Percentiles rank a stretch among this genome's conserved stretches.
Conservation (phyloP, 2,888 invertebrate species). For the Synergus umbraculus region DNA sequence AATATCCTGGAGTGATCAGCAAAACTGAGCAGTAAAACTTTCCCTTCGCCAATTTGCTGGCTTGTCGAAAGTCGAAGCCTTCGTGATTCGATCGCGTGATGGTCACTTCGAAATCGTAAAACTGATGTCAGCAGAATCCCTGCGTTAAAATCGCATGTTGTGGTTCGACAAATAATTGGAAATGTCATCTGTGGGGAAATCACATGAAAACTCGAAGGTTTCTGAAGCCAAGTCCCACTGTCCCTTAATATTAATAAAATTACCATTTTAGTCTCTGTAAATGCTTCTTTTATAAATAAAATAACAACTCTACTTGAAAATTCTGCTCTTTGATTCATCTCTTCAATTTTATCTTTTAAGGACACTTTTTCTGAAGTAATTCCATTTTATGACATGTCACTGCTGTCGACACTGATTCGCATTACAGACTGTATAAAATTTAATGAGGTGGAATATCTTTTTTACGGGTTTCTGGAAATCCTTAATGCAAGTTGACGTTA, state of each 20-base stretch:
- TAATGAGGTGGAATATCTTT: neutral
- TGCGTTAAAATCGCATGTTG: neutral
- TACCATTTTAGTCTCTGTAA: neutral
- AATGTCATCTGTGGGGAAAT: conserved; percentile 2
- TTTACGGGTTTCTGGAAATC: neutral
- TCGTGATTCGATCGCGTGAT: neutral
- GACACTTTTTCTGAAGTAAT: neutral
- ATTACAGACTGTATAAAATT: conserved; percentile 9
- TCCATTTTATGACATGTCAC: conserved; percentile 3
- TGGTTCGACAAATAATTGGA: neutral
- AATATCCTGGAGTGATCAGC: neutral
- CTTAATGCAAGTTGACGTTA: neutral
- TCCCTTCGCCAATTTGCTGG: neutral
- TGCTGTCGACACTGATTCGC: conserved; percentile 12
- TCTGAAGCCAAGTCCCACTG: neutral
- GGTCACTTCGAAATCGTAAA: neutral
- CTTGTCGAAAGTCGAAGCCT: neutral
- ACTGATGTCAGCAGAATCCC: neutral
- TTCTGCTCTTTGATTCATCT: neutral
- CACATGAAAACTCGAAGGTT: neutral
- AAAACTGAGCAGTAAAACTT: neutral
- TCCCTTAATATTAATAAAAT: neutral
- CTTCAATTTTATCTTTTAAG: neutral
- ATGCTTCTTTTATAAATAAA: neutral
- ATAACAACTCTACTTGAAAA: neutral